phyloP scores from a whole-genome alignment of 1,140 invertebrate species.

The Augochlora pura region DNA sequence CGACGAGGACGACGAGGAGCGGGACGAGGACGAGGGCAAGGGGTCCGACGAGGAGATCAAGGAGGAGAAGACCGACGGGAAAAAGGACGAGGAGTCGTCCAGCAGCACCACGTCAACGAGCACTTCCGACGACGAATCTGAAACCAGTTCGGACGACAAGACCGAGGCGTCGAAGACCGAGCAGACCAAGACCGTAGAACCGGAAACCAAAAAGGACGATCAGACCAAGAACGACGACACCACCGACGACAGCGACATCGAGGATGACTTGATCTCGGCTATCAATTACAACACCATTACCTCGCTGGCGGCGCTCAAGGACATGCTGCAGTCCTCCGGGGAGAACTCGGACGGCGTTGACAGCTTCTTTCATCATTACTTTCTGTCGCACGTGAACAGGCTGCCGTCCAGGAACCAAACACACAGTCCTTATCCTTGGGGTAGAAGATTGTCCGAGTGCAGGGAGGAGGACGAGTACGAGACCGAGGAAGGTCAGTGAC shows the following conservation, averaged over 20 bases:
- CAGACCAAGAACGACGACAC: constrained; percentile 55
- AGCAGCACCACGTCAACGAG: constrained; percentile 70
- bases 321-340: constrained; percentile 83
- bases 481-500: constrained; percentile 80
- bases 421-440: constrained; percentile 83
- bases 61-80: constrained; percentile 49
- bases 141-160: constrained; percentile 75
- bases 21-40: constrained; percentile 54
- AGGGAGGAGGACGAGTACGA: constrained; percentile 90
- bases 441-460: constrained; percentile 88
- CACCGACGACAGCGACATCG: constrained; percentile 75
- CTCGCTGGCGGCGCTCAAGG: constrained; percentile 84
- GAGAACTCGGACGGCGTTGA: constrained; percentile 84
- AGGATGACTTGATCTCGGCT: constrained; percentile 84
- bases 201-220: constrained; percentile 49
- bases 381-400: constrained; percentile 86
- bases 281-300: constrained; percentile 86
- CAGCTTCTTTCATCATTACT: constrained; percentile 87
- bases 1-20: constrained; percentile 57
- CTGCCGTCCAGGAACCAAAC: constrained; percentile 82
- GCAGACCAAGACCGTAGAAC: constrained; percentile 31
- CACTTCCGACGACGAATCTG: constrained; percentile 75
- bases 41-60: constrained; percentile 54
- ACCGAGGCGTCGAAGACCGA: constrained; percentile 65
- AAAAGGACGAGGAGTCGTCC: constrained; percentile 69